phyloP scores from a whole-genome alignment of 2,113 vertebrate genomes.

The Burhinus bistriatus region DNA sequence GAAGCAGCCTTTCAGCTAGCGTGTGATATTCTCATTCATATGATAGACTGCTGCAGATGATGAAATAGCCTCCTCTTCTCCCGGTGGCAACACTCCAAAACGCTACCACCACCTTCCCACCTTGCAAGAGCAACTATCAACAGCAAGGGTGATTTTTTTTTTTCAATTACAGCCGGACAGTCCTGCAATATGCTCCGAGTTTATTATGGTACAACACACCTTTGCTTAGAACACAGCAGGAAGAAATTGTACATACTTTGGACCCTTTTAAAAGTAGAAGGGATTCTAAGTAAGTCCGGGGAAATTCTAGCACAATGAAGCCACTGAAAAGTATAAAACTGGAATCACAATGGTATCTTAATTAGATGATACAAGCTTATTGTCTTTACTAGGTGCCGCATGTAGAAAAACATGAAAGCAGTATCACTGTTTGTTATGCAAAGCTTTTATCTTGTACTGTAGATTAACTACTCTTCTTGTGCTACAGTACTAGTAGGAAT shows the following conservation, averaged over 20 bases:
- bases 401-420: background rate
- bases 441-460: background rate
- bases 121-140: background rate
- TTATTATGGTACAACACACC: background rate
- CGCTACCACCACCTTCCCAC: too few relatives aligned
- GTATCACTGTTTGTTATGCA: background rate
- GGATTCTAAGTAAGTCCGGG: background rate
- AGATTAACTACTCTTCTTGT: background rate
- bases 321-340: background rate
- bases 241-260: background rate
- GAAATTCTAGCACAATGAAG: background rate
- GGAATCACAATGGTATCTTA: background rate
- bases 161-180: background rate
- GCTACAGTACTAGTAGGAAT: background rate
- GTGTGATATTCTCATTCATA: background rate
- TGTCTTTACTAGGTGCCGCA: background rate
- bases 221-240: background rate
- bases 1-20: background rate
- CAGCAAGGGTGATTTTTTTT: background rate
- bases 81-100: background rate
- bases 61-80: background rate
- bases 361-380: background rate
- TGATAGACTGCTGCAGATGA: fast-evolving
- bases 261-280: background rate
- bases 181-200: background rate